phyloP scores from a whole-genome alignment of 2,797 vertebrate genomes.

The Anomalospiza imberbis region DNA sequence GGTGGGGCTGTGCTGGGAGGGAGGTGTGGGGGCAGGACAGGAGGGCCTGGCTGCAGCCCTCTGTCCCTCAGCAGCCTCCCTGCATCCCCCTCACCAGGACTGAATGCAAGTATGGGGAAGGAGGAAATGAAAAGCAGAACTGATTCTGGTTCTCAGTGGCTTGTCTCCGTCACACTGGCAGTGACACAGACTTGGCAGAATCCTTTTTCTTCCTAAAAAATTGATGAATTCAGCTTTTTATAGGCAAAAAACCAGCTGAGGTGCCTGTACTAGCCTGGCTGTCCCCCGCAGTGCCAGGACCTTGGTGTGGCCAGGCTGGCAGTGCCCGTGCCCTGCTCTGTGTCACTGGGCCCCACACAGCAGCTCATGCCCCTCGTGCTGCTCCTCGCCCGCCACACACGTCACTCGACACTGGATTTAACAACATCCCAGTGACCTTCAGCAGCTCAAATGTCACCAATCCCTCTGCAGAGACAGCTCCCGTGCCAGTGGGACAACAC shows the following conservation, averaged over 20 bases:
- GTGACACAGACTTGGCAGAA: accelerated
- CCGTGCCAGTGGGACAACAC: not conserved
- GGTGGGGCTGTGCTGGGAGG: not conserved
- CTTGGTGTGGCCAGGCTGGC: not conserved
- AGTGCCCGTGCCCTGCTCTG: not conserved
- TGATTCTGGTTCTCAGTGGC: not conserved
- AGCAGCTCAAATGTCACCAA: not conserved
- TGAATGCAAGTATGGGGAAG: not conserved
- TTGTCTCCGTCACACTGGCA: accelerated
- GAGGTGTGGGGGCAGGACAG: not conserved
- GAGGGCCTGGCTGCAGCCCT: not conserved
- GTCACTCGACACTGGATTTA: not conserved
- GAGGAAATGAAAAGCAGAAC: not conserved
- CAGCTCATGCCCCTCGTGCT: not conserved
- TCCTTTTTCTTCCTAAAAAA: not conserved
- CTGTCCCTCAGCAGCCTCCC: not conserved
- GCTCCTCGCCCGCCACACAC: accelerated
- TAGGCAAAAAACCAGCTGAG: not conserved
- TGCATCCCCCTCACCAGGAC: not conserved
- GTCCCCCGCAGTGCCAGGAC: not conserved
- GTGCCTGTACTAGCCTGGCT: not conserved
- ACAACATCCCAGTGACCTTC: not conserved
- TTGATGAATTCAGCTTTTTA: not conserved
- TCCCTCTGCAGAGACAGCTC: not conserved
- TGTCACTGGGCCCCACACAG: not conserved